phyloP scores from a whole-genome alignment of 2,797 vertebrate genomes.

The Aplochiton taeniatus region DNA sequence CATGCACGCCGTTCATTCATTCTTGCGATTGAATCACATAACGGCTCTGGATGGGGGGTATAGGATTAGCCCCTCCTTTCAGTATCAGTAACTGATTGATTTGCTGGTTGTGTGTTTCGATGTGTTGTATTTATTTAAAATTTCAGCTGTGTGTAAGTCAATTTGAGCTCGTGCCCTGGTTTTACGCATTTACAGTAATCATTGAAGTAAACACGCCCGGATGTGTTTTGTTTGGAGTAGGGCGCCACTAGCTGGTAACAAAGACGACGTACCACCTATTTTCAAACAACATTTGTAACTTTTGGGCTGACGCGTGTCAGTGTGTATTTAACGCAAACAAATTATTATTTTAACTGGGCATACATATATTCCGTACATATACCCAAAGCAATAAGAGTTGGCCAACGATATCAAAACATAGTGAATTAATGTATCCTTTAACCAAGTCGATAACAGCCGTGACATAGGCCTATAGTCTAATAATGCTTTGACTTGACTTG shows the following conservation, averaged over 20 bases:
- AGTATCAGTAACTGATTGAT: slow-evolving; percentile 4
- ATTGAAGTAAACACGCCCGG: slow-evolving; percentile 5
- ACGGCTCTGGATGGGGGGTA: no score
- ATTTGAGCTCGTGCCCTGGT: slow-evolving; percentile 10
- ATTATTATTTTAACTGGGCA: no score
- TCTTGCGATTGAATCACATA: no score
- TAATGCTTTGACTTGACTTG: no score
- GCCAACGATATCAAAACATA: no score
- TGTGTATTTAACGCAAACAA: no score
- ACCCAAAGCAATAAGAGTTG: no score
- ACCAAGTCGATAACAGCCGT: background rate
- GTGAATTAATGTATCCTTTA: background rate
- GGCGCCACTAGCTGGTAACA: background rate
- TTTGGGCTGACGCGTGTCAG: background rate
- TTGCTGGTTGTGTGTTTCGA: background rate
- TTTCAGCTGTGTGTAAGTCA: background rate
- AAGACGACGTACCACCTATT: background rate
- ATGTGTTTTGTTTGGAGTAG: background rate
- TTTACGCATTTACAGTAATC: background rate
- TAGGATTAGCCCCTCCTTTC: no score
- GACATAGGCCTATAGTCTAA: no score
- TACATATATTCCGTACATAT: no score
- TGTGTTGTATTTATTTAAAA: background rate
- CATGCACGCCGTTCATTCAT: no score
- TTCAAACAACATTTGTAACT: background rate